Evolutionary conservation across 2,888 invertebrate genomes (phyloP).

Genomic region (Aphidius colemani): DNA sequence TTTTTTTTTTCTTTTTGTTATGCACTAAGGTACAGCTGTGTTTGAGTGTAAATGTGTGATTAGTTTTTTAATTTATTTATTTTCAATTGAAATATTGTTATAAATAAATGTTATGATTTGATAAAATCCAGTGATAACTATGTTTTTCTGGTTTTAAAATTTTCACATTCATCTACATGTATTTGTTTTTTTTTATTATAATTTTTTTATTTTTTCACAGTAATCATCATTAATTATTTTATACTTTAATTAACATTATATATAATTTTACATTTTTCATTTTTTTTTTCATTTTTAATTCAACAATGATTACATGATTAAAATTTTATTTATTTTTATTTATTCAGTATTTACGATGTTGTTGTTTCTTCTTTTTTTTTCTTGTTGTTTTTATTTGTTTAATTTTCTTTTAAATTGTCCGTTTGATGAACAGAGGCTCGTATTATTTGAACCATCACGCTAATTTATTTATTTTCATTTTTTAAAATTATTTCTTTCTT

Average conservation of each 20-base stretch:
- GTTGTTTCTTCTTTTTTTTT: not conserved
- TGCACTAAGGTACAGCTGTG: slow-evolving; percentile 43
- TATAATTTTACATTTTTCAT: slow-evolving; percentile 57
- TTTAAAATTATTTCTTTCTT: slow-evolving; percentile 7
- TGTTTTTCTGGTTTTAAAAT: slow-evolving; percentile 44
- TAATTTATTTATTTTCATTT: slow-evolving; percentile 6
- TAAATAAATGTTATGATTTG: slow-evolving; percentile 45
- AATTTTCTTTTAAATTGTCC: slow-evolving; percentile 27
- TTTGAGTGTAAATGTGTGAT: slow-evolving; percentile 27
- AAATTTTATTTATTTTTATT: slow-evolving; percentile 8
- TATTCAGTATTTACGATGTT: not conserved
- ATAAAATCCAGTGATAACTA: slow-evolving; percentile 43
- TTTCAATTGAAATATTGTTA: slow-evolving; percentile 40
- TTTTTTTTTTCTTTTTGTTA: slow-evolving; percentile 27
- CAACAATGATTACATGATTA: not conserved
- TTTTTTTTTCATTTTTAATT: not conserved
- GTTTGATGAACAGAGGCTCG: slow-evolving; percentile 11
- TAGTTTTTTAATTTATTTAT: slow-evolving; percentile 22
- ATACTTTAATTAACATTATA: slow-evolving; percentile 52
- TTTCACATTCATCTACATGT: not conserved
- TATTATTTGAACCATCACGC: slow-evolving; percentile 5
- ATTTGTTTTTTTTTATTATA: slow-evolving; percentile 37
- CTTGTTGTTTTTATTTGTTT: slow-evolving; percentile 21
- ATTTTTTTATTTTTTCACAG: slow-evolving; percentile 39
- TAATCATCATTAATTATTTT: slow-evolving; percentile 32